Evolutionary conservation across 2,888 invertebrate genomes (phyloP).

Genomic region (Barypeithes pellucidus): DNA sequence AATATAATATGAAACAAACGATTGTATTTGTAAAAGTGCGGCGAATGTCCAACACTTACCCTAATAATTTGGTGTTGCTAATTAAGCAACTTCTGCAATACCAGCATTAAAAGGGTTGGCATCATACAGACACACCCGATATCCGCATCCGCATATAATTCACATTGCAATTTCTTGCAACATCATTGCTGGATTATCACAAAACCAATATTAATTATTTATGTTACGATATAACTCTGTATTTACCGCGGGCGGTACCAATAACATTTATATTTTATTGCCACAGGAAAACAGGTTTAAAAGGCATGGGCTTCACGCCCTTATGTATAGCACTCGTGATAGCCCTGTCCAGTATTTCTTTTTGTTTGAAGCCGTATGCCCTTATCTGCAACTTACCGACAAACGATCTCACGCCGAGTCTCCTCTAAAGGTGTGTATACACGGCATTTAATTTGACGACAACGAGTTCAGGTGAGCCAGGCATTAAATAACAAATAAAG

Average conservation of each 20-base stretch:
- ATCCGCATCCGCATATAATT: background rate
- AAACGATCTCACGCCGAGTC: conserved; percentile 36
- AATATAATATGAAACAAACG: too few relatives aligned
- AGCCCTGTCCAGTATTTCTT: conserved; percentile 9
- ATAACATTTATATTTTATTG: conserved; percentile 23
- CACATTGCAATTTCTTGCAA: conserved; percentile 3
- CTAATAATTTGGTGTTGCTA: too few relatives aligned
- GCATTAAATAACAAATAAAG: too few relatives aligned
- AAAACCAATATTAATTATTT: conserved; percentile 31
- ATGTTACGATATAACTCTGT: conserved; percentile 29
- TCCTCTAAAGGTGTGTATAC: background rate
- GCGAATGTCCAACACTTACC: too few relatives aligned
- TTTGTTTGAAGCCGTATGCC: conserved; percentile 17
- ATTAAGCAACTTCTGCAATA: too few relatives aligned
- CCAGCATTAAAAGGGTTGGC: background rate
- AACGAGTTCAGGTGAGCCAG: too few relatives aligned
- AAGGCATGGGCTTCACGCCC: conserved; percentile 20
- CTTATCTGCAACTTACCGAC: conserved; percentile 34
- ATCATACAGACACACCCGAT: background rate
- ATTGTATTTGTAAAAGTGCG: too few relatives aligned
- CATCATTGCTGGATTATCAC: background rate
- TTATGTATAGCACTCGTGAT: conserved; percentile 34
- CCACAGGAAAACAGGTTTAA: conserved; percentile 21
- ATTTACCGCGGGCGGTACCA: conserved; percentile 33
- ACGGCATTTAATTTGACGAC: too few relatives aligned